Conservation (phyloP, 2,888 invertebrate genomes). For the Osmoderma eremita region DNA sequence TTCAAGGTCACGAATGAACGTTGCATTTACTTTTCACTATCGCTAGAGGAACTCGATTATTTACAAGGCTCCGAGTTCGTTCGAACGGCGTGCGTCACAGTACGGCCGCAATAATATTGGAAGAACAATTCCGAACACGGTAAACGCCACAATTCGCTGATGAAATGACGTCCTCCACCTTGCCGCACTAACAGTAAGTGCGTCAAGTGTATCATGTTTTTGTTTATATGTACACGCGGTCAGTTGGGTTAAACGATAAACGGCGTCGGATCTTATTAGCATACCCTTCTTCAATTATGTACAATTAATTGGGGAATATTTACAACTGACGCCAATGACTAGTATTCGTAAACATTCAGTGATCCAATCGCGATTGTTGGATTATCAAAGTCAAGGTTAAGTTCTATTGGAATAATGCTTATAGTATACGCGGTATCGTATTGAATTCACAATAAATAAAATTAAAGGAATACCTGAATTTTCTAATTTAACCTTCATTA, state of each 20-base stretch:
- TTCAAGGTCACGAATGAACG: conserved; percentile 29
- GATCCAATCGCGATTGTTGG: too few species aligned
- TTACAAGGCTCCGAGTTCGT: conserved; percentile 14
- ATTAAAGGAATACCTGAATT: too few species aligned
- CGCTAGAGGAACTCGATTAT: conserved; percentile 30
- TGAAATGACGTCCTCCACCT: conserved; percentile 9
- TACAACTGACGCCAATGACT: too few species aligned
- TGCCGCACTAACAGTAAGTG: neutral
- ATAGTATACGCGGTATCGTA: too few species aligned
- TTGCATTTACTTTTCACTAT: conserved; percentile 33
- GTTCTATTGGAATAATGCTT: too few species aligned
- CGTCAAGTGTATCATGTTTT: conserved; percentile 11
- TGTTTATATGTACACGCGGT: conserved; percentile 12
- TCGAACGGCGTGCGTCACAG: conserved; percentile 4
- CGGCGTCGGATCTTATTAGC: neutral
- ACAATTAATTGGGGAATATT: neutral
- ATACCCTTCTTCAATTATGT: neutral
- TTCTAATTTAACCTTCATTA: too few species aligned
- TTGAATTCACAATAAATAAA: too few species aligned
- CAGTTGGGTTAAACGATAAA: conserved; percentile 18
- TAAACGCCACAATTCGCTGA: neutral
- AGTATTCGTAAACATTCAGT: too few species aligned
- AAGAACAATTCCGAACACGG: neutral
- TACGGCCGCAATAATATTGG: neutral
- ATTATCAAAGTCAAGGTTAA: too few species aligned